Evolutionary conservation across 1,140 invertebrate genomes (phyloP).

Genomic region (Halotydeus destructor): DNA sequence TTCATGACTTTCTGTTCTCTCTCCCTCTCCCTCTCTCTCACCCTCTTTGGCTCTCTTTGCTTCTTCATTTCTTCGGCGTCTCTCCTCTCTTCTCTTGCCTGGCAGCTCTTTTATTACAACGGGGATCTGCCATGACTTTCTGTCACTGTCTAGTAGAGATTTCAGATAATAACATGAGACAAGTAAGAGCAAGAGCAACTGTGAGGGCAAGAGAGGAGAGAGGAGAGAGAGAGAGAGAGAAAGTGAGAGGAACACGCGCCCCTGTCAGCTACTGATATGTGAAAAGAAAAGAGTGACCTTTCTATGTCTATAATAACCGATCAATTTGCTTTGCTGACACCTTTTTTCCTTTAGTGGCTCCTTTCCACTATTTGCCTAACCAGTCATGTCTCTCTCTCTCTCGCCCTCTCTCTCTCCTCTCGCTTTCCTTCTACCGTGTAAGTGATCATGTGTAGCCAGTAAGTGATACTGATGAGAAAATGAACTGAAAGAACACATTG

Average conservation of each 20-base stretch:
- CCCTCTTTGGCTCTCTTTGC: no score
- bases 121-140: no score
- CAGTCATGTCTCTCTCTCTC: background rate
- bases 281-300: background rate
- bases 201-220: background rate
- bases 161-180: no score
- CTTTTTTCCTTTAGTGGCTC: background rate
- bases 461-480: background rate
- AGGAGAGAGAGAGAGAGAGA: background rate
- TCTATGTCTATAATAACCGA: background rate
- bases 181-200: background rate
- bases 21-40: no score
- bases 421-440: background rate
- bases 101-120: no score
- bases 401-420: constrained; percentile 5
- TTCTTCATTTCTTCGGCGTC: no score
- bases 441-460: background rate
- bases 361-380: background rate
- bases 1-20: no score
- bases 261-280: background rate
- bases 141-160: no score
- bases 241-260: background rate
- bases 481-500: background rate
- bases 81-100: no score
- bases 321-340: background rate